These are phyloP conservation scores for Calliopsis andreniformis DNA, from an alignment of 1,140 invertebrate genomes.

Conservation along the genomic window DNA sequence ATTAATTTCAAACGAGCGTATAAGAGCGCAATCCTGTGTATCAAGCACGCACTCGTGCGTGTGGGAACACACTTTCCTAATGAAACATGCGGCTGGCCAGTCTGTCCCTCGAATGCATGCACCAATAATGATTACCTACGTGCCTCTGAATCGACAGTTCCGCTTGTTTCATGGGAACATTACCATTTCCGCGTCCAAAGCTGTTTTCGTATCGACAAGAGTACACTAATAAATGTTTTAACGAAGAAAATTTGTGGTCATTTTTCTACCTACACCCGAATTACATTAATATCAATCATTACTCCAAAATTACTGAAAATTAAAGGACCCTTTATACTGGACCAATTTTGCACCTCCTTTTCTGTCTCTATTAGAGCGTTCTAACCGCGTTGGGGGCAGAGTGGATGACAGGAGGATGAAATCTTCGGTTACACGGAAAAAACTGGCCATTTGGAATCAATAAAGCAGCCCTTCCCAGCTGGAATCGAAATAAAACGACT, in stretches of 20 bases:
- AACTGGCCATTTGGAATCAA: slow-evolving; percentile 58
- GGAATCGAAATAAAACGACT: slow-evolving; percentile 69
- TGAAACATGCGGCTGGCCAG: slow-evolving; percentile 38
- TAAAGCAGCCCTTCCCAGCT: slow-evolving; percentile 59
- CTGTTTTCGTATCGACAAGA: no score
- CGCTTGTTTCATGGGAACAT: background rate
- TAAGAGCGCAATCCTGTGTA: background rate
- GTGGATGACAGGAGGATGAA: background rate
- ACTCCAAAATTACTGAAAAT: no score
- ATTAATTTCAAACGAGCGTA: no score
- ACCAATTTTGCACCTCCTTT: no score
- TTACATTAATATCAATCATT: no score
- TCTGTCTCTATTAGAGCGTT: no score
- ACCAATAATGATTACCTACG: slow-evolving; percentile 17
- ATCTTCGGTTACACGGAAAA: slow-evolving; percentile 25
- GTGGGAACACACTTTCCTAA: slow-evolving; percentile 46
- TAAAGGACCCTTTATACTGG: no score
- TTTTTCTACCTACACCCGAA: no score
- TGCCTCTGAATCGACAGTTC: background rate
- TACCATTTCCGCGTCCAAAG: no score
- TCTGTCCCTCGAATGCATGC: background rate
- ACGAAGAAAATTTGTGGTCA: no score
- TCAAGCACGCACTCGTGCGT: slow-evolving; percentile 2
- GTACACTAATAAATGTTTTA: no score
- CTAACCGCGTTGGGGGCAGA: no score